A percentile compares a stretch with the other conserved stretches of the same genome.
Conservation (phyloP, 2,797 vertebrate species). For the Periparus ater region DNA sequence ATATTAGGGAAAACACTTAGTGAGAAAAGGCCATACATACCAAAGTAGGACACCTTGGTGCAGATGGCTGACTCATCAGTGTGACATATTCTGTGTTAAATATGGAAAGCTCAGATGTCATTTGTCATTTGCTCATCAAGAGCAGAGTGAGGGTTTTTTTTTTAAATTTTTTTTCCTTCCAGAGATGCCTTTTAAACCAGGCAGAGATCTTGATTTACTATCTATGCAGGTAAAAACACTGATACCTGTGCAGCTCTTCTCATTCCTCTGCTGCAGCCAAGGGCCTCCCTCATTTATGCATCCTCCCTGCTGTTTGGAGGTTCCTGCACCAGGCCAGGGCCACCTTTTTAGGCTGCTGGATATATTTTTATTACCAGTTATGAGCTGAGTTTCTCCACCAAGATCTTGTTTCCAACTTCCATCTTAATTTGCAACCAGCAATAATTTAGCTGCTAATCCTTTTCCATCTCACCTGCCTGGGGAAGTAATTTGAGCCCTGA, state of each 20-base stretch:
- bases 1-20: neutral
- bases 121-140: neutral
- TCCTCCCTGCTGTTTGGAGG: neutral
- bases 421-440: rapidly evolving
- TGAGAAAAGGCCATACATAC: neutral
- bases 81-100: neutral
- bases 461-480: neutral
- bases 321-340: rapidly evolving
- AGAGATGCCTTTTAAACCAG: neutral
- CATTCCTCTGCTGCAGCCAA: neutral
- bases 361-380: neutral
- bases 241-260: neutral
- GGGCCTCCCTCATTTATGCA: too few species aligned
- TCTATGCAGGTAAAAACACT: neutral
- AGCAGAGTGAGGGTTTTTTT: neutral
- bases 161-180: neutral
- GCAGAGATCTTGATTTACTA: neutral
- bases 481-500: neutral
- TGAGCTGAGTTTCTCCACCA: neutral
- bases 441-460: neutral
- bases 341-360: neutral
- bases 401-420: neutral
- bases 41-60: neutral
- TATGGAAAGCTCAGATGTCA: neutral
- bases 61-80: neutral